A percentile compares a stretch with the other conserved stretches of the same genome.
Evolutionary conservation across 64 coral and sea anemone species (phyloP).

Genomic region (Pocillopora damicornis): DNA sequence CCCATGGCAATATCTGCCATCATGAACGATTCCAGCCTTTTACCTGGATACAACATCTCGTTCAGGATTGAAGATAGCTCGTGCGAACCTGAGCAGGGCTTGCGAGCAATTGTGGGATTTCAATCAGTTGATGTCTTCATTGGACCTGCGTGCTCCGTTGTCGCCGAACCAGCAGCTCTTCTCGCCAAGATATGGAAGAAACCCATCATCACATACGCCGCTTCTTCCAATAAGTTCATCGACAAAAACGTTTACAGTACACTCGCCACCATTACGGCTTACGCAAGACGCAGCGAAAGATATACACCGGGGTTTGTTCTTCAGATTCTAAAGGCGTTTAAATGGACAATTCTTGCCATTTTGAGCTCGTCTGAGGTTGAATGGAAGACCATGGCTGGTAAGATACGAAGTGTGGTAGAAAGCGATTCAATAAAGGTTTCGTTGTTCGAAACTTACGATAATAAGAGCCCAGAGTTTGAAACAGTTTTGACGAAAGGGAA

Average conservation of each 20-base stretch:
- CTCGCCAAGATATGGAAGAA: conserved; percentile 71
- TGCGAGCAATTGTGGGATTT: conserved; percentile 44
- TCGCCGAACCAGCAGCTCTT: conserved; percentile 46
- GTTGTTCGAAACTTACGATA: conserved; percentile 52
- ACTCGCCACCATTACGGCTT: conserved; percentile 57
- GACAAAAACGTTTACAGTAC: conserved; percentile 54
- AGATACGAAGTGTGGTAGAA: conserved; percentile 14
- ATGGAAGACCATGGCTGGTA: conserved; percentile 57
- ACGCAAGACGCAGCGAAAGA: conserved; percentile 39
- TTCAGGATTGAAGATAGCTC: conserved; percentile 57
- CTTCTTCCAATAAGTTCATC: conserved; percentile 61
- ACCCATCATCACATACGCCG: conserved; percentile 60
- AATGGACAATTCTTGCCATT: conserved; percentile 75
- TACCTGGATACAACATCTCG: conserved; percentile 46
- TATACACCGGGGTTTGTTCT: conserved; percentile 54
- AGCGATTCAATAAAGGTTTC: conserved; percentile 15
- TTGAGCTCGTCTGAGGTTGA: conserved; percentile 57
- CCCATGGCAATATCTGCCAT: conserved; percentile 52
- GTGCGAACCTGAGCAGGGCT: conserved; percentile 53
- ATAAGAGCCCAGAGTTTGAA: conserved; percentile 14
- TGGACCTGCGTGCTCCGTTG: conserved; percentile 61
- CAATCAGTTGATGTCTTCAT: conserved; percentile 30
- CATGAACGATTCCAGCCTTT: conserved; percentile 18
- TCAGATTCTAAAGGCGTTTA: conserved; percentile 45
- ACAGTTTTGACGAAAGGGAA: conserved; percentile 26